These are phyloP conservation scores for Agonopterix arenella DNA, from an alignment of 2,888 invertebrate genomes.

Conservation along the genomic window DNA sequence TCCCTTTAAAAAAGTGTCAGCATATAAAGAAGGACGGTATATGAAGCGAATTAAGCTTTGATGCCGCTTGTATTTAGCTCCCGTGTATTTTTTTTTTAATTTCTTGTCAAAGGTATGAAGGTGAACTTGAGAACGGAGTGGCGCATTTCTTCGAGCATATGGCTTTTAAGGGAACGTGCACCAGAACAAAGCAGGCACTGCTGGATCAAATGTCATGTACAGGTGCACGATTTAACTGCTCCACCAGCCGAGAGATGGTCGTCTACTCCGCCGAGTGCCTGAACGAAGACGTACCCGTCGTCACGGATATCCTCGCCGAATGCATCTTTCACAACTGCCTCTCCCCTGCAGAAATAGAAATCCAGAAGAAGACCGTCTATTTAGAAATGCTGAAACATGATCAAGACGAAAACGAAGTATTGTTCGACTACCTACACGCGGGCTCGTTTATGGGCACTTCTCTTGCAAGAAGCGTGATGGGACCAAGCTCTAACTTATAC, in stretches of 20 bases:
- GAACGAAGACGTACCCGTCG: conserved; percentile 88
- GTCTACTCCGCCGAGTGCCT: conserved; percentile 97
- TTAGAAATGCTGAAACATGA: conserved; percentile 54
- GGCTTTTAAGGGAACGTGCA: conserved; percentile 78
- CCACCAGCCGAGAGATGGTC: conserved; percentile 96
- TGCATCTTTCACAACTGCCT: conserved; percentile 90
- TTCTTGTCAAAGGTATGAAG: conserved; percentile 28
- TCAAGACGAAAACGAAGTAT: conserved; percentile 28
- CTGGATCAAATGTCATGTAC: conserved; percentile 95
- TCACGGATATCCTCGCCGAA: conserved; percentile 94
- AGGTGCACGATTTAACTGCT: conserved; percentile 97
- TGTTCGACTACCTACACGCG: conserved; percentile 58
- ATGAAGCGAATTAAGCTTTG: too few relatives aligned
- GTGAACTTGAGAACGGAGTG: conserved; percentile 41
- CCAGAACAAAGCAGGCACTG: conserved; percentile 88
- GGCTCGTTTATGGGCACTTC: conserved; percentile 66
- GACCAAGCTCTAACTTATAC: conserved; percentile 81
- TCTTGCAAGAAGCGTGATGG: conserved; percentile 60
- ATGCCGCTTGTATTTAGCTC: too few relatives aligned
- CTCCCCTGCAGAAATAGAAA: conserved; percentile 36
- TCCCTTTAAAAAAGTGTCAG: too few relatives aligned
- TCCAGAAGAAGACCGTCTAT: conserved; percentile 44
- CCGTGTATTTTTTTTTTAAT: too few relatives aligned
- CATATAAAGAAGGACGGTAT: too few relatives aligned
- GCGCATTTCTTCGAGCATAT: conserved; percentile 62